Evolutionary conservation across 2,113 vertebrate species (phyloP).

Genomic region (Zapornia atra): DNA sequence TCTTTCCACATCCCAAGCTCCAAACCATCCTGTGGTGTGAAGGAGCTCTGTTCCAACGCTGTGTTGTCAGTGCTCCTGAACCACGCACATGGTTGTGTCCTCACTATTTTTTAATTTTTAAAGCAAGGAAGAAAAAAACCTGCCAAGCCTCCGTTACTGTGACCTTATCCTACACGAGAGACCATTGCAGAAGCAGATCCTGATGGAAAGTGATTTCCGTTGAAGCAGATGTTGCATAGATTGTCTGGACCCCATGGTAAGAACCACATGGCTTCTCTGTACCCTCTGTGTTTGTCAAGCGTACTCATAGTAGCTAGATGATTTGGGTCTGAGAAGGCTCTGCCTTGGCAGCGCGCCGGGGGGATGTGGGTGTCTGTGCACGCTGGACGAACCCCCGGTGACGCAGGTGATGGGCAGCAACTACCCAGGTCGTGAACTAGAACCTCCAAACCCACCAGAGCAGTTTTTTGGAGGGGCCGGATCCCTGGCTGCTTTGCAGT

Average conservation of each 20-base stretch:
- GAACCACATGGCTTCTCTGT: accelerated
- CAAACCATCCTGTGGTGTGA: background rate
- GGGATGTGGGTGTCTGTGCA: accelerated
- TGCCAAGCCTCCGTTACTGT: background rate
- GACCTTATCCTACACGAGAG: background rate
- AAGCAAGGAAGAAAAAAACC: background rate
- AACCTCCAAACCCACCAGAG: accelerated
- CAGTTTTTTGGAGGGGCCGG: accelerated
- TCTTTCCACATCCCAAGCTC: background rate
- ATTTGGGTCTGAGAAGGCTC: too few relatives aligned
- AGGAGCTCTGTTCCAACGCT: background rate
- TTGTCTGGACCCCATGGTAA: background rate
- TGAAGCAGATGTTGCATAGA: background rate
- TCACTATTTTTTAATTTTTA: background rate
- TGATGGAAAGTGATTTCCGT: background rate
- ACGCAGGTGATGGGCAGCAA: accelerated
- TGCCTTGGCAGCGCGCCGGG: accelerated
- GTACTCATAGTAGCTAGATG: too few relatives aligned
- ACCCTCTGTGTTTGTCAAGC: background rate
- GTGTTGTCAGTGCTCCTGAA: background rate
- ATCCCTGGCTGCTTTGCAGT: accelerated
- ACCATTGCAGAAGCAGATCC: too few relatives aligned
- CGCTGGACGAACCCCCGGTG: accelerated
- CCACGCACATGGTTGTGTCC: accelerated
- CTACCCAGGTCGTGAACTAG: accelerated